Evolutionary conservation across 2,888 invertebrate species (phyloP).

Genomic region (Teleogryllus oceanicus): DNA sequence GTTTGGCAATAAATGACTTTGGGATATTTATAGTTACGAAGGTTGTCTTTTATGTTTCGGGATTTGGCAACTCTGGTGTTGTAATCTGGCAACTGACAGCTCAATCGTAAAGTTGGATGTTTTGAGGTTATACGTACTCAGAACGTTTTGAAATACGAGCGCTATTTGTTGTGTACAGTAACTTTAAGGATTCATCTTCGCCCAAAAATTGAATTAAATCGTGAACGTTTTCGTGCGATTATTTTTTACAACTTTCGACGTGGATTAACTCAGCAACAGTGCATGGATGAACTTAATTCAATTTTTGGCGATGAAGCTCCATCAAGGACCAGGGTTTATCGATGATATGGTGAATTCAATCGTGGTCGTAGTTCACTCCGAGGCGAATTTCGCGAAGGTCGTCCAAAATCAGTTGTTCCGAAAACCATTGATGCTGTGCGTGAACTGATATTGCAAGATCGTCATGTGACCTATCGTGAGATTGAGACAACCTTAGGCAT

Average conservation of each 20-base stretch:
- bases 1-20: no score
- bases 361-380: constrained; percentile 34
- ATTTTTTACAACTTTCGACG: constrained; percentile 24
- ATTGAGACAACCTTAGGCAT: constrained; percentile 38
- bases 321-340: constrained; percentile 38
- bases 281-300: constrained; percentile 11
- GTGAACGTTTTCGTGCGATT: constrained; percentile 22
- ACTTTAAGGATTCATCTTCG: background rate
- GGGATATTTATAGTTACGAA: background rate
- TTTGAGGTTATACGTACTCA: background rate
- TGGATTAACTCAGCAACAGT: constrained; percentile 22
- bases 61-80: constrained; percentile 4
- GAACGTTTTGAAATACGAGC: background rate
- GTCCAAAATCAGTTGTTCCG: constrained; percentile 38
- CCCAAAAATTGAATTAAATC: constrained; percentile 21
- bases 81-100: background rate
- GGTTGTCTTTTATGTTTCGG: constrained; percentile 21
- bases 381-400: constrained; percentile 34
- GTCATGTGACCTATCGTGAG: constrained; percentile 40
- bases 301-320: constrained; percentile 35
- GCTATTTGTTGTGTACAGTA: constrained; percentile 5
- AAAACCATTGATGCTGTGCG: constrained; percentile 41
- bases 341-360: constrained; percentile 21
- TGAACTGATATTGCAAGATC: constrained; percentile 41
- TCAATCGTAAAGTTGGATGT: constrained; percentile 20